Percentiles rank a stretch among this genome's conserved stretches.
Conservation (phyloP, 1,140 invertebrate genomes). For the Cecropterus lyciades region DNA sequence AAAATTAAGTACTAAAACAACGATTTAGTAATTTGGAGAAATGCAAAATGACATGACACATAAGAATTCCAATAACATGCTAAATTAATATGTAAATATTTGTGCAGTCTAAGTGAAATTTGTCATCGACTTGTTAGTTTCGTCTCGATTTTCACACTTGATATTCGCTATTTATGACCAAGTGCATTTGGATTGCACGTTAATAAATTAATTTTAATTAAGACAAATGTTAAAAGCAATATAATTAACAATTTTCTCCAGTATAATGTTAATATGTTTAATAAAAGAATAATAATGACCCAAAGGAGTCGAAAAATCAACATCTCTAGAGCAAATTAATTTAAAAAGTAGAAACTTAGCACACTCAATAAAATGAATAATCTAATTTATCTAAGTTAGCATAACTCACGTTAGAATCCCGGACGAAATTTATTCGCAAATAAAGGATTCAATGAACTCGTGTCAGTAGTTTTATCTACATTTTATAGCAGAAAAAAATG, state of each 20-base stretch:
- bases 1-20: too few species aligned
- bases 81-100: slow-evolving; percentile 4
- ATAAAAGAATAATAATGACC: too few species aligned
- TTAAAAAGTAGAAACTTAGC: background rate
- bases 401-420: background rate
- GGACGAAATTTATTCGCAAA: slow-evolving; percentile 10
- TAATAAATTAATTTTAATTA: too few species aligned
- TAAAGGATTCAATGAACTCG: slow-evolving; percentile 20
- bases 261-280: too few species aligned
- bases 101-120: background rate
- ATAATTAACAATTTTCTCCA: too few species aligned
- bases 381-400: background rate
- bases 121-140: background rate
- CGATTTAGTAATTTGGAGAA: background rate
- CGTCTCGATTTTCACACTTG: background rate
- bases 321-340: too few species aligned
- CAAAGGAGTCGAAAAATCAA: background rate
- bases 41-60: background rate
- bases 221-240: too few species aligned
- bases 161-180: background rate
- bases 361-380: too few species aligned
- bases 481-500: slow-evolving; percentile 4
- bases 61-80: background rate
- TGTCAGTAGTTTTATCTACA: background rate
- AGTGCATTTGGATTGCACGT: background rate